Evolutionary conservation across 1,140 invertebrate genomes (phyloP).

Genomic region (Drosophila melanica): DNA sequence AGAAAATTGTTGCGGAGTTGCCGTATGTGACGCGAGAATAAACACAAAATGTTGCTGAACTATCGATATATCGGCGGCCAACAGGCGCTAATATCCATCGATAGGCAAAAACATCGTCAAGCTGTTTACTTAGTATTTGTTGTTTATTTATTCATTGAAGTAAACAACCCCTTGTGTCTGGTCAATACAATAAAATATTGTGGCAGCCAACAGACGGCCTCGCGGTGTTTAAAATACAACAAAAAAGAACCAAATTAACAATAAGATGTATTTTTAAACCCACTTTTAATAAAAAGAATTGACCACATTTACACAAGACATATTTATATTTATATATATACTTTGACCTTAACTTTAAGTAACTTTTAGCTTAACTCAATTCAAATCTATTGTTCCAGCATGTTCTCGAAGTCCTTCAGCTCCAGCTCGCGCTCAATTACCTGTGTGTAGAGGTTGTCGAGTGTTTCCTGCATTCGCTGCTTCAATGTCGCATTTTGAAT

Average conservation of each 20-base stretch:
- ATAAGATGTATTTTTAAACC: not conserved
- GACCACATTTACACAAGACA: not conserved
- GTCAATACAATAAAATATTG: no score
- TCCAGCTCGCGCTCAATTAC: constrained; percentile 92
- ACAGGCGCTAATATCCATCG: constrained; percentile 1
- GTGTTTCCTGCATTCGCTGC: constrained; percentile 91
- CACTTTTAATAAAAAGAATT: not conserved
- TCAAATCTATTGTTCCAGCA: constrained; percentile 55
- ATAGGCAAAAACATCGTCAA: constrained; percentile 9
- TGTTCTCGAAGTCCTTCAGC: constrained; percentile 75
- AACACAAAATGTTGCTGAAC: constrained; percentile 53
- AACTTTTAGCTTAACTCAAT: not conserved
- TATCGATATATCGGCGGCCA: constrained; percentile 44
- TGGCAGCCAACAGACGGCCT: no score
- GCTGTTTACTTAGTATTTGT: not conserved
- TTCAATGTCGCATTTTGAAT: constrained; percentile 94
- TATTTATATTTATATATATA: not conserved
- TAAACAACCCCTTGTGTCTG: not conserved
- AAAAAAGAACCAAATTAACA: no score
- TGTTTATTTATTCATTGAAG: not conserved
- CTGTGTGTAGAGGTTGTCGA: constrained; percentile 91
- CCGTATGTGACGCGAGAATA: constrained; percentile 57
- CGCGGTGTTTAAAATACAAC: no score
- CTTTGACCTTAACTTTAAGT: not conserved
- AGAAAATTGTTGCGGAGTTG: constrained; percentile 55